Evolutionary conservation across 1,140 invertebrate genomes (phyloP).

Genomic region (Drosophila leontia): DNA sequence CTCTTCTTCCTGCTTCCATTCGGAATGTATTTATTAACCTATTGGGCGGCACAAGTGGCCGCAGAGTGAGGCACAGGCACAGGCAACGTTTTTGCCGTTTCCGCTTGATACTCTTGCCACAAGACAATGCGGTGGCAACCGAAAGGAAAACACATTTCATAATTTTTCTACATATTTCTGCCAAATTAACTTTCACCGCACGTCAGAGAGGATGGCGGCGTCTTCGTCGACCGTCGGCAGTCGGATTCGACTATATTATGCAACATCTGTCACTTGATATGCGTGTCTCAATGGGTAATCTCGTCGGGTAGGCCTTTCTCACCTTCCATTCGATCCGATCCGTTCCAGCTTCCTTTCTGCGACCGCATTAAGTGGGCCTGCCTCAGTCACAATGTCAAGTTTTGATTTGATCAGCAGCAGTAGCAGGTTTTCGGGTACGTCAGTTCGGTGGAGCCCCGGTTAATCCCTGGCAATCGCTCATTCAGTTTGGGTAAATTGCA

Average conservation of each 20-base stretch:
- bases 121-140: conserved; percentile 62
- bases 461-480: conserved; percentile 76
- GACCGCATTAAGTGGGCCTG: conserved; percentile 36
- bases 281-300: conserved; percentile 41
- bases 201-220: conserved; percentile 67
- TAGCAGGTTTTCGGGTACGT: conserved; percentile 42
- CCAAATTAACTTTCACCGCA: conserved; percentile 80
- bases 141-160: conserved; percentile 79
- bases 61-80: conserved; percentile 6
- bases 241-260: conserved; percentile 41
- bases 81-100: conserved; percentile 24
- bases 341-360: conserved; percentile 62
- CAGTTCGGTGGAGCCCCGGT: conserved; percentile 9
- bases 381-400: conserved; percentile 72
- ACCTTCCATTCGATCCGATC: conserved; percentile 36
- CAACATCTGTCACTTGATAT: conserved; percentile 56
- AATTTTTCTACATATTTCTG: conserved; percentile 74
- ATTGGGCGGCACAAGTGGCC: conserved; percentile 42
- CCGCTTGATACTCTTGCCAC: conserved; percentile 49
- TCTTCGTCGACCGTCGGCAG: conserved; percentile 23
- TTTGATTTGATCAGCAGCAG: conserved; percentile 70
- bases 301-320: conserved; percentile 42
- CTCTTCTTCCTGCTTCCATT: conserved; percentile 38
- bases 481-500: conserved; percentile 70
- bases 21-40: conserved; percentile 55